Base-by-base conservation (phyloP, 2,888 invertebrate species). In the Noctua comes region DNA sequence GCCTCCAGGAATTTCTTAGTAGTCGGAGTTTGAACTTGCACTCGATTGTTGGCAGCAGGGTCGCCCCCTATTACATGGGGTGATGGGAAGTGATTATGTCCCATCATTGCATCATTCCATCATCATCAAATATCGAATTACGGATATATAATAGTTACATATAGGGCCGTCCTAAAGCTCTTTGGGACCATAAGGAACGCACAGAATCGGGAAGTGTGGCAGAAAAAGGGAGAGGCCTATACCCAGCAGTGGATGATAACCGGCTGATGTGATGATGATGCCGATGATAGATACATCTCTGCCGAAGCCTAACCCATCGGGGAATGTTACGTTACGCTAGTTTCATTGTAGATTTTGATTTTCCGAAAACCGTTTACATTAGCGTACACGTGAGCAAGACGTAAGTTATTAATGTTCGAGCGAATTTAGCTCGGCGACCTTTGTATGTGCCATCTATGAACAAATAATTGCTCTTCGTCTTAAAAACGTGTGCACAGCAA, bases 361-460 rank as follows among this genome's bases (percentile, higher is more conserved):
- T 65, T 40, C 65, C n/a, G 16, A n/a, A 66, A 66, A n/a, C 66
- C 43, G n/a, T 43, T 66, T 66, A 43, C 66, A 31, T 62, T 27
- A 18, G 18, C 31, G n/a, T 10, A 18, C 3, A 66, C 66, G 8
- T 8, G 43, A 36, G 16, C 13, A n/a, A 21, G 65, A 43, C 43
- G 43, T 43, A 66, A 65, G 8, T 27, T 13, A 18, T 43, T 66
- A n/a, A 46, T 24, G 21, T 66, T 27, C n/a, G n/a, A 13, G 18
- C 43, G n/a, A n/a, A 43, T 66, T 66, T 66, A n/a, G n/a, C n/a
- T 66, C 16, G 13, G n/a, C 24, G 24, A 40, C 40, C 36, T 36
- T 66, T 36, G 40, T 18, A 43, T 18, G 18, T 18, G n/a, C 6
- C 40, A 4, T 43, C 43, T 10, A n/a, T 27, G 16, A 27, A 66